Conservation (phyloP, 2,113 vertebrate species). For the Alethe castanea region DNA sequence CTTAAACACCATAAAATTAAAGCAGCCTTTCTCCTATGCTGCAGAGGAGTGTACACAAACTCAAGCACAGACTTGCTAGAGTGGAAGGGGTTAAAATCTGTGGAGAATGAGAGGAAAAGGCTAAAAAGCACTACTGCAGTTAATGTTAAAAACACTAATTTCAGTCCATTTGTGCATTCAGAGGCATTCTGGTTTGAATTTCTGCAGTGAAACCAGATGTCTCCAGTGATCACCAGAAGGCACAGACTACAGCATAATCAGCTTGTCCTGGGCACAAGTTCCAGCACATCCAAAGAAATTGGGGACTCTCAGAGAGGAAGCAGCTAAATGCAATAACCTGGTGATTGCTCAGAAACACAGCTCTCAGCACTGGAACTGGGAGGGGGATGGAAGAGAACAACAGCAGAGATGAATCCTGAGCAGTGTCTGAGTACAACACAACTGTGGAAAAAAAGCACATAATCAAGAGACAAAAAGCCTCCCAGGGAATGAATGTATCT, state of each 20-base stretch:
- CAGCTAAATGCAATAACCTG: not conserved
- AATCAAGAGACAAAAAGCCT: not conserved
- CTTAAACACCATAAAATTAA: not conserved
- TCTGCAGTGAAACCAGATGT: not conserved
- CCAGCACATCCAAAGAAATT: not conserved
- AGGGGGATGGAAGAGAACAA: not conserved
- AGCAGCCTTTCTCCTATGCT: not conserved
- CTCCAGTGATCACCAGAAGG: not conserved
- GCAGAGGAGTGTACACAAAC: not conserved
- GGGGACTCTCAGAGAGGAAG: not conserved
- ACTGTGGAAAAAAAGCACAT: not conserved
- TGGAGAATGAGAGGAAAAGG: not conserved
- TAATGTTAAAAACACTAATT: not conserved
- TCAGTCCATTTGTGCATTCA: not conserved
- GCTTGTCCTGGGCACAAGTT: not conserved
- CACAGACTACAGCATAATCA: not conserved
- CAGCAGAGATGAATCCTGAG: not conserved
- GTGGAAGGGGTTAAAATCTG: not conserved
- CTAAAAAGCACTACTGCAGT: not conserved
- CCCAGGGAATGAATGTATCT: not conserved
- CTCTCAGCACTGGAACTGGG: fast-evolving
- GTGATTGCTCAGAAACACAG: not conserved
- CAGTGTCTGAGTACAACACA: not conserved
- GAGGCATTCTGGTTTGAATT: not conserved
- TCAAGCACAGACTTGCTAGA: not conserved